Percentiles rank a stretch among this genome's conserved stretches.
phyloP scores from a whole-genome alignment of 1,140 invertebrate species.

The Paraescarpia echinospica region DNA sequence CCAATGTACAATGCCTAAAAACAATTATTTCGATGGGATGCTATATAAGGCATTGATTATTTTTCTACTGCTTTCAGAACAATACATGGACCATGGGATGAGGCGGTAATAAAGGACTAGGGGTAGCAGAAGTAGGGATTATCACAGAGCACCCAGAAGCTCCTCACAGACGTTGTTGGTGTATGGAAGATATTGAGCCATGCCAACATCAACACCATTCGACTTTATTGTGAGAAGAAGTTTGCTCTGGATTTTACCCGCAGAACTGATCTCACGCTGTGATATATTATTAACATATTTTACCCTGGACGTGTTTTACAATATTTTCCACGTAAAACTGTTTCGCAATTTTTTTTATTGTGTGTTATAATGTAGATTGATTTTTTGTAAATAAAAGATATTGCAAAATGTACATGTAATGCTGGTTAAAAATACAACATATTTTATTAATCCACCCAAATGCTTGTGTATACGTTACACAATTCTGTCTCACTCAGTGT shows the following conservation, averaged over 20 bases:
- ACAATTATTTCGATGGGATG: background rate
- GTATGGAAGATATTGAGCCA: background rate
- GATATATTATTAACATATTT: background rate
- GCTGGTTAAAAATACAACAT: too few relatives aligned
- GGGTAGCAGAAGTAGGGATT: constrained; percentile 3
- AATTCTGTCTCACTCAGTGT: too few relatives aligned
- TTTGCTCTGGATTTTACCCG: background rate
- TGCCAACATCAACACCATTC: background rate
- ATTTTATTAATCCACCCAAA: too few relatives aligned
- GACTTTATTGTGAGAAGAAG: background rate
- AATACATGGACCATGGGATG: constrained; percentile 95
- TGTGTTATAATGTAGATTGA: background rate
- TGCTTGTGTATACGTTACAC: too few relatives aligned
- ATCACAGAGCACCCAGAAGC: background rate
- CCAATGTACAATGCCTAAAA: background rate
- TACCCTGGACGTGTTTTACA: background rate
- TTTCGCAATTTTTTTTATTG: background rate
- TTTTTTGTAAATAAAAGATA: background rate
- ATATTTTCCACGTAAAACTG: background rate
- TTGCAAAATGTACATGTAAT: too few relatives aligned
- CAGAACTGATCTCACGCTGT: background rate
- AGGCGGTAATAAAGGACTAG: constrained; percentile 63
- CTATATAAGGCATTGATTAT: background rate
- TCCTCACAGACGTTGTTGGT: background rate
- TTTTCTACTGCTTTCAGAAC: constrained; percentile 62